Evolutionary conservation across 2,797 vertebrate species (phyloP), one percentile per base, ranked within the genome.

Genomic region (Pangasius mekongensis): DNA sequence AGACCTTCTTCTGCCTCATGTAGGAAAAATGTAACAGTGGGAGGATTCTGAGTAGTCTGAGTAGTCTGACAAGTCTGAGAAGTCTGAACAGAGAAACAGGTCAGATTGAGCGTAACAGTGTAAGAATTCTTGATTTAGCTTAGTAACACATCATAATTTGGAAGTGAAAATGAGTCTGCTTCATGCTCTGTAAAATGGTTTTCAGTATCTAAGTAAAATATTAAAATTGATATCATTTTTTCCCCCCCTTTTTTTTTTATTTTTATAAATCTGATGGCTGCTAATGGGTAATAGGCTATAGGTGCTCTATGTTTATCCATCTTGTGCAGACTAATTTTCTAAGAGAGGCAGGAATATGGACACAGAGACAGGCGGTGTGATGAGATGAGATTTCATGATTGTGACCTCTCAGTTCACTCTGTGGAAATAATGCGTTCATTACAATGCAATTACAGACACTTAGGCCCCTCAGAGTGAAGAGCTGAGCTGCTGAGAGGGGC

Each of bases 391-490:
- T 91, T 88, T 90, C 90, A 93, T 90, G 92, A 90, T 86, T 86
- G 88, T 90, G 87, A 94, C 94, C 93, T 92, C 88, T 30, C 88
- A 86, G 92, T 94, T 94, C 94, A 93, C 92, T 93, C 92, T 90
- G 90, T 91, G 93, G 89, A 94, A 95, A 93, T 95, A 95, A 96
- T 94, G 92, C 95, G 93, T 94, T 96, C 94, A 95, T 96, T 95
- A 95, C 93, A 93, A 94, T 87, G 89, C 94, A 96, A 95, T 95
- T 96, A 95, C 95, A 93, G 91, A 94, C 94, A 94, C 94, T 95
- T 95, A 96, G 89, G 92, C 91, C 92, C 91, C 94, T 93, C 90
- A 87, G 89, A 90, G 90, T 95, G 91, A 94, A 92, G 92, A 91
- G 91, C 92, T 88, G 89, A 85, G 89, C 86, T 88, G 88, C 83